These are phyloP conservation scores for Andrena cerasifolii DNA, from an alignment of 1,140 invertebrate species.

Conservation along the genomic window DNA sequence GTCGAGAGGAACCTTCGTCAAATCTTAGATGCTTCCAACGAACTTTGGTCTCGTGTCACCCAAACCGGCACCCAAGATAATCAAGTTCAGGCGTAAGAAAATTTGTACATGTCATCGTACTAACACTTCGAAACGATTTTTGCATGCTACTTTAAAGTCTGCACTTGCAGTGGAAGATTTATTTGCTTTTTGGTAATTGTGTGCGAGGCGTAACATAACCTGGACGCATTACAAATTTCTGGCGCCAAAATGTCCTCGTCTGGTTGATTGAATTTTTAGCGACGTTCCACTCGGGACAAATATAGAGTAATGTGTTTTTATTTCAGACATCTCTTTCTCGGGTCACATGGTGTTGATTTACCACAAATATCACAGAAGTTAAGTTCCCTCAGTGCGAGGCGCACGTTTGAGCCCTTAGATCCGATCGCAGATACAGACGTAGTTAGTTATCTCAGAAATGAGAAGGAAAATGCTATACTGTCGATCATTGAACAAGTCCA, in stretches of 20 bases:
- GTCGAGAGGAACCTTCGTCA: conserved; percentile 95
- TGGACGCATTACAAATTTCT: conserved; percentile 7
- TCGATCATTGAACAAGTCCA: conserved; percentile 95
- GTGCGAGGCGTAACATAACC: conserved; percentile 10
- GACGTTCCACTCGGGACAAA: neutral
- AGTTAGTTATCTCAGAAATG: conserved; percentile 94
- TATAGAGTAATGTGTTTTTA: conserved; percentile 2
- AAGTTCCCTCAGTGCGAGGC: conserved; percentile 91
- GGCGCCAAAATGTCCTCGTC: conserved; percentile 10
- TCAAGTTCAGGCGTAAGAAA: conserved; percentile 91
- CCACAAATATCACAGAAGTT: conserved; percentile 96
- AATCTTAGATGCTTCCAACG: conserved; percentile 95
- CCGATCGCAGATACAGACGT: conserved; percentile 95
- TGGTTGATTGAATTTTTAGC: neutral
- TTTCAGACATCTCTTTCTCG: conserved; percentile 94
- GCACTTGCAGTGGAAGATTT: conserved; percentile 1
- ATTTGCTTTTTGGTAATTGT: neutral
- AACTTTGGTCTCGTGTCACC: conserved; percentile 92
- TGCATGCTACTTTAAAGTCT: conserved; percentile 16
- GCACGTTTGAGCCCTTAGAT: conserved; percentile 94
- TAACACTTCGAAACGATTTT: no score
- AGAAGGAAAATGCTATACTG: conserved; percentile 96
- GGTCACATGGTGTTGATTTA: conserved; percentile 95
- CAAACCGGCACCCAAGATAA: conserved; percentile 93
- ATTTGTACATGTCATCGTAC: neutral